phyloP scores from a whole-genome alignment of 2,888 invertebrate species.

The Stramonita haemastoma region DNA sequence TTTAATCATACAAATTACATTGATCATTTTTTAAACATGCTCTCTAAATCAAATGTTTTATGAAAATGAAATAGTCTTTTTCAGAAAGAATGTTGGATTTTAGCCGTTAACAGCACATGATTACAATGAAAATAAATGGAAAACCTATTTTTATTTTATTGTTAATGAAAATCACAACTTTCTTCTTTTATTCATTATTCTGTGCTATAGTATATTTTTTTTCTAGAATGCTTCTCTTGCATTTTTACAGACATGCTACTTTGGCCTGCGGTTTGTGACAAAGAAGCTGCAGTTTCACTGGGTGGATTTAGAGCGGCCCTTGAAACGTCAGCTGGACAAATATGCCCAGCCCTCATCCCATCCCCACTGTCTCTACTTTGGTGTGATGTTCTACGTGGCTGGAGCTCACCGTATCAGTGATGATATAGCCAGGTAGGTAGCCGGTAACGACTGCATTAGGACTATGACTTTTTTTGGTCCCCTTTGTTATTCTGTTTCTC shows the following conservation, averaged over 20 bases:
- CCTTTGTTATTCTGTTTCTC: not conserved
- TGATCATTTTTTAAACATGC: too few relatives aligned
- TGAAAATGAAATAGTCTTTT: too few relatives aligned
- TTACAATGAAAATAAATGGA: too few relatives aligned
- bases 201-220: too few relatives aligned
- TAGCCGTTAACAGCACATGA: too few relatives aligned
- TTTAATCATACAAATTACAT: too few relatives aligned
- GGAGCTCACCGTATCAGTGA: conserved; percentile 92
- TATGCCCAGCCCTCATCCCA: conserved; percentile 84
- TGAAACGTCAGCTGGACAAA: conserved; percentile 96
- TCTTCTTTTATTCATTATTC: too few relatives aligned
- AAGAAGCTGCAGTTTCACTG: conserved; percentile 83
- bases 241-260: conserved; percentile 87
- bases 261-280: conserved; percentile 92
- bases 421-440: conserved; percentile 88
- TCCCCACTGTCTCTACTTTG: conserved; percentile 85
- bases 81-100: too few relatives aligned
- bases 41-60: too few relatives aligned
- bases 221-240: not conserved
- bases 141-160: too few relatives aligned
- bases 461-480: not conserved
- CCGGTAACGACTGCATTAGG: not conserved
- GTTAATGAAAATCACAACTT: too few relatives aligned
- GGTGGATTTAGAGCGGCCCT: conserved; percentile 94
- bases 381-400: conserved; percentile 96